Evolutionary conservation across 2,113 vertebrate genomes (phyloP).

Genomic region (Microcebus lehilahytsara): DNA sequence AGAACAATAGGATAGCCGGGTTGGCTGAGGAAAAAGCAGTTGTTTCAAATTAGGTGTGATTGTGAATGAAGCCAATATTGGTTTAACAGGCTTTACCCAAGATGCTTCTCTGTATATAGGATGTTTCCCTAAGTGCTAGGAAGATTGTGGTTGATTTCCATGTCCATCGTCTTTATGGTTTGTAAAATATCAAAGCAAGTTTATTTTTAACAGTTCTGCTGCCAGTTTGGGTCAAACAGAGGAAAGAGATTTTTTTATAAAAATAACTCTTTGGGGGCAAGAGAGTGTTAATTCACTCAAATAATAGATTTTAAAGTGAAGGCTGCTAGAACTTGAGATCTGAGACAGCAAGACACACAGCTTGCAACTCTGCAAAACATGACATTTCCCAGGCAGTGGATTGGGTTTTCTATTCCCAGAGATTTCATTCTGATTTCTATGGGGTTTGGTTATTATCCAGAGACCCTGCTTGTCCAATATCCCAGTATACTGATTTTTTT

Average conservation of each 20-base stretch:
- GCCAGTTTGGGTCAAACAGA: background rate
- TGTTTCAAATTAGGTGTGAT: slow-evolving; percentile 70
- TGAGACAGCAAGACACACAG: background rate
- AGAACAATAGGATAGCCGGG: background rate
- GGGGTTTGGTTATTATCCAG: slow-evolving; percentile 6
- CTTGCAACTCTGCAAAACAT: background rate
- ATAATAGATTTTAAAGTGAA: slow-evolving; percentile 34
- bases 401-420: background rate
- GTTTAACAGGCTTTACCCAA: slow-evolving; percentile 46
- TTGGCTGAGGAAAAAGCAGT: slow-evolving; percentile 47
- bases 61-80: slow-evolving; percentile 58
- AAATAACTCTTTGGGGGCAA: background rate
- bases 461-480: background rate
- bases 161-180: background rate
- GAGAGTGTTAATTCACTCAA: background rate
- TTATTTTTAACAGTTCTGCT: slow-evolving; percentile 15
- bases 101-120: background rate
- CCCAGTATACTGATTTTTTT: background rate
- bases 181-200: slow-evolving; percentile 16
- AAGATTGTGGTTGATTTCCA: background rate
- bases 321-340: background rate
- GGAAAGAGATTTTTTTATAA: background rate
- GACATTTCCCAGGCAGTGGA: background rate
- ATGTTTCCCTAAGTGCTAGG: background rate
- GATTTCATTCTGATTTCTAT: background rate